phyloP scores from a whole-genome alignment of 2,888 invertebrate genomes.

The Girardia tigrina region DNA sequence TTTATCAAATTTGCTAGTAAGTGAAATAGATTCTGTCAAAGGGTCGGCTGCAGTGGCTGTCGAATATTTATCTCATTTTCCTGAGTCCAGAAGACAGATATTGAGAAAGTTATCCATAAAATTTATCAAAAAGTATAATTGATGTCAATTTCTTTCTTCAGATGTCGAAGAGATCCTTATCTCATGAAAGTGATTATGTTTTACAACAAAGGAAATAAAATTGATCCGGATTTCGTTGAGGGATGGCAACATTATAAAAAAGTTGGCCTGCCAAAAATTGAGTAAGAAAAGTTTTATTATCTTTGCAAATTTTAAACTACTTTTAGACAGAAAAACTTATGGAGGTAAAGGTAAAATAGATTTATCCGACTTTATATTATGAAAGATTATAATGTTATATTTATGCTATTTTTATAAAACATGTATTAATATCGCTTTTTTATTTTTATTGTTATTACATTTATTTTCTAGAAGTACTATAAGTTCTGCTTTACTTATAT shows the following conservation, averaged over 20 bases:
- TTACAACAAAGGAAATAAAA: conserved; percentile 43
- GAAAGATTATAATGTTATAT: not conserved
- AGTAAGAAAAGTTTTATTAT: conserved; percentile 39
- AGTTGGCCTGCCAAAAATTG: conserved; percentile 44
- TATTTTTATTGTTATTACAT: not conserved
- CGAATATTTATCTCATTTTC: conserved; percentile 46
- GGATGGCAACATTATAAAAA: conserved; percentile 47
- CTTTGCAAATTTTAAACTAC: not conserved
- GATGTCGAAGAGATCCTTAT: conserved; percentile 45
- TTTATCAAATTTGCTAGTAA: conserved; percentile 42
- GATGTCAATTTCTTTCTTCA: conserved; percentile 36
- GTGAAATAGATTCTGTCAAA: conserved; percentile 42
- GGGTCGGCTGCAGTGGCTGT: conserved; percentile 48
- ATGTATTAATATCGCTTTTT: not conserved
- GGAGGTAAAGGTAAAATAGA: too few relatives aligned
- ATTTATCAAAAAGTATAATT: not conserved
- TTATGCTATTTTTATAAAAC: not conserved
- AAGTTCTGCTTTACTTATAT: too few relatives aligned
- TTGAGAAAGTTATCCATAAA: conserved; percentile 39
- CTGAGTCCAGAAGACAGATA: conserved; percentile 44
- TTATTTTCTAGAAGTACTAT: not conserved
- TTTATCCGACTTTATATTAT: too few relatives aligned
- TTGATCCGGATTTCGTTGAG: conserved; percentile 44
- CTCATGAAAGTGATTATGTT: conserved; percentile 44
- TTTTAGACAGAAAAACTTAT: too few relatives aligned